These are phyloP conservation scores for Cydia fagiglandana DNA, from an alignment of 1,140 invertebrate genomes.

Conservation along the genomic window DNA sequence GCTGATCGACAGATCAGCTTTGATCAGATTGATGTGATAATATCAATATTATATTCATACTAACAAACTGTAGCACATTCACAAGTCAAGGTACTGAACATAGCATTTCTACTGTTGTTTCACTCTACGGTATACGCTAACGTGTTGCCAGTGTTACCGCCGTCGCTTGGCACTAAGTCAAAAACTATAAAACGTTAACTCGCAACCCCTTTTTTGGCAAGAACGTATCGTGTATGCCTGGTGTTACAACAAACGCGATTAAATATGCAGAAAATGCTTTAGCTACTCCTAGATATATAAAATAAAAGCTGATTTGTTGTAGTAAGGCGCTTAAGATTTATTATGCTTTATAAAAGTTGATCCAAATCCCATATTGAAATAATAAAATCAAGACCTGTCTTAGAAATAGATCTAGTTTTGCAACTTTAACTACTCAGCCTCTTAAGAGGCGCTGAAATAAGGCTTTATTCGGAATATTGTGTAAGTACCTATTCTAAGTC, in stretches of 20 bases:
- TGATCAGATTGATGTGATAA: no score
- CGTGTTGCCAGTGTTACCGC: slow-evolving; percentile 34
- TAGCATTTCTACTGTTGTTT: background rate
- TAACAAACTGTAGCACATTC: background rate
- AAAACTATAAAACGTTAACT: slow-evolving; percentile 41
- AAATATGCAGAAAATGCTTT: slow-evolving; percentile 1
- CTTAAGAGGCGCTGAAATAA: no score
- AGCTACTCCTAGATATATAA: slow-evolving; percentile 13
- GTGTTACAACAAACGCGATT: slow-evolving; percentile 28
- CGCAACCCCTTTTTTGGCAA: slow-evolving; percentile 38
- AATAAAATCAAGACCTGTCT: background rate
- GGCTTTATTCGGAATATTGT: no score
- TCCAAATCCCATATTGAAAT: background rate
- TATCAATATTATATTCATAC: no score
- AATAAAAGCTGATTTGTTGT: slow-evolving; percentile 14
- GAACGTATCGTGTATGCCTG: slow-evolving; percentile 26
- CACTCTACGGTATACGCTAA: slow-evolving; percentile 39
- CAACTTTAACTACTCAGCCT: no score
- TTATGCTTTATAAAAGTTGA: background rate
- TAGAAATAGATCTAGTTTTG: background rate
- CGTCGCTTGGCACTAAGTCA: slow-evolving; percentile 47
- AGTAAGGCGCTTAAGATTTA: background rate
- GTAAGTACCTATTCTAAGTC: no score
- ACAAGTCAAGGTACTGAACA: background rate
- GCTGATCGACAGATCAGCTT: no score